Percentiles rank a stretch among this genome's conserved stretches.
Conservation (phyloP, 2,888 invertebrate genomes). For the Meghimatium bilineatum region DNA sequence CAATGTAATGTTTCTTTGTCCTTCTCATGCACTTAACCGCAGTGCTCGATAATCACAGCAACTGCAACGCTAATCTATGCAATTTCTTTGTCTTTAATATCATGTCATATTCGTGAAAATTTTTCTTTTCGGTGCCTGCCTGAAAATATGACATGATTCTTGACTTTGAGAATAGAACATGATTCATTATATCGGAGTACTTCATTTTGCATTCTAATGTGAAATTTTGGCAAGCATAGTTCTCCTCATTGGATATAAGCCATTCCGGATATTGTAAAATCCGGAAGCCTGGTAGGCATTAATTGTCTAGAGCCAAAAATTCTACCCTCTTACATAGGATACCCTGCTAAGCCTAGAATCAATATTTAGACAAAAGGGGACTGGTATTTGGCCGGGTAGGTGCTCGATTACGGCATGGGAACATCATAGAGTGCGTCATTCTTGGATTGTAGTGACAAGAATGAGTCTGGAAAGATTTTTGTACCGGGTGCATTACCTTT, state of each 20-base stretch:
- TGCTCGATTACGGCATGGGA: not conserved
- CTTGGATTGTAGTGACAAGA: not conserved
- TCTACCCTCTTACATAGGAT: not conserved
- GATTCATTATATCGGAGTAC: not conserved
- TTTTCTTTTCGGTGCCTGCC: too few relatives aligned
- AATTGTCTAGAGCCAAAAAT: not conserved
- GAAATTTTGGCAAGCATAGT: not conserved
- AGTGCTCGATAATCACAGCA: too few relatives aligned
- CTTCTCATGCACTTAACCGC: too few relatives aligned
- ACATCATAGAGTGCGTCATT: not conserved
- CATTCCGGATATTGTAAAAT: not conserved
- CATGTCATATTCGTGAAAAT: too few relatives aligned
- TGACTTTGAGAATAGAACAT: too few relatives aligned
- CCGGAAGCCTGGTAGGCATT: not conserved
- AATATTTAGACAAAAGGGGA: conserved; percentile 15
- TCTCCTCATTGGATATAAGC: not conserved
- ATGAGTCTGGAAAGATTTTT: not conserved
- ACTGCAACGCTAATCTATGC: too few relatives aligned
- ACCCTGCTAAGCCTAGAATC: not conserved
- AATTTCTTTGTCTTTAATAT: too few relatives aligned
- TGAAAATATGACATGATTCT: too few relatives aligned
- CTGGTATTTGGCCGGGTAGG: not conserved
- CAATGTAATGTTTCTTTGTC: too few relatives aligned
- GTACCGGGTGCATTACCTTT: not conserved
- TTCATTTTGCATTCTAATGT: not conserved